phyloP scores from a whole-genome alignment of 2,113 vertebrate species.

The Solenodon paradoxus region DNA sequence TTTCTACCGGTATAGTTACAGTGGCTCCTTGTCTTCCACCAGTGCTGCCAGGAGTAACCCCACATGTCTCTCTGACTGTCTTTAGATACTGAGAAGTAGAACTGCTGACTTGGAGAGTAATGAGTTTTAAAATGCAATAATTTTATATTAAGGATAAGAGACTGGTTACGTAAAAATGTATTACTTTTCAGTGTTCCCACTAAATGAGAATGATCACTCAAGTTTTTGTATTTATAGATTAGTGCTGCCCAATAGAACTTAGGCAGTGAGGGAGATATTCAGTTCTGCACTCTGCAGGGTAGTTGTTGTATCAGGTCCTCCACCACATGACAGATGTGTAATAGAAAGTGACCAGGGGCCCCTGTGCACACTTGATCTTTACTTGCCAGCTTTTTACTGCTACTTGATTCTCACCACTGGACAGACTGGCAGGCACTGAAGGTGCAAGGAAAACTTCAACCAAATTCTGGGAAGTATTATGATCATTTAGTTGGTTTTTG shows the following conservation, averaged over 20 bases:
- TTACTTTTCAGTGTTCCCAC: not conserved
- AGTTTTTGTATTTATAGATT: not conserved
- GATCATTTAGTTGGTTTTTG: not conserved
- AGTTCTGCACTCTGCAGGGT: fast-evolving
- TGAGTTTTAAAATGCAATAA: not conserved
- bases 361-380: not conserved
- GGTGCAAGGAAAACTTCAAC: not conserved
- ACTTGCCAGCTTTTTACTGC: no score
- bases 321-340: fast-evolving
- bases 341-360: not conserved
- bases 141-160: not conserved
- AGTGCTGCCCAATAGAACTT: not conserved
- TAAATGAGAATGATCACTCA: not conserved
- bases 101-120: not conserved
- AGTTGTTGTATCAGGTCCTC: not conserved
- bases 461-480: not conserved
- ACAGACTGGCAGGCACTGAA: not conserved
- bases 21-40: not conserved
- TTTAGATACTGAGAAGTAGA: not conserved
- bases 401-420: no score
- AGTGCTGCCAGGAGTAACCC: not conserved
- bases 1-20: not conserved
- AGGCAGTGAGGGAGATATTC: no score
- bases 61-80: fast-evolving
- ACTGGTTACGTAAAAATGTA: not conserved